Percentiles rank a stretch among this genome's conserved stretches.
Evolutionary conservation across 2,888 invertebrate species (phyloP).

Genomic region (Leptothorax acervorum): DNA sequence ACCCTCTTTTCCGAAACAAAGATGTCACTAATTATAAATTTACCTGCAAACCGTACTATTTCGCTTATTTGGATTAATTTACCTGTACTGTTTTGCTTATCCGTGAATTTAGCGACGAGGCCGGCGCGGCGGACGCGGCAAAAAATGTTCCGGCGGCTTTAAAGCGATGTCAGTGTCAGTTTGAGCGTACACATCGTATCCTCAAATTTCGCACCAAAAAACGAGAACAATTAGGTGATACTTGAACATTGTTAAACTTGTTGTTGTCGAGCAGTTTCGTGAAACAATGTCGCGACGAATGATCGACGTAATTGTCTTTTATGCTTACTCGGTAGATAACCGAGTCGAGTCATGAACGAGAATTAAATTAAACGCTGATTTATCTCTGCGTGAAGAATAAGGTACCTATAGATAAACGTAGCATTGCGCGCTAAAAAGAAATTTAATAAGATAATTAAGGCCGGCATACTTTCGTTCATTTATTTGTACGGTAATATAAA

Average conservation of each 20-base stretch:
- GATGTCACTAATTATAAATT: not conserved
- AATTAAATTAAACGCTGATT: not conserved
- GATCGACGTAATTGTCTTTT: not conserved
- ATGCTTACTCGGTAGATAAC: not conserved
- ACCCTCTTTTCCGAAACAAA: not conserved
- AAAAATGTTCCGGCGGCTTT: no score
- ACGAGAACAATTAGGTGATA: not conserved
- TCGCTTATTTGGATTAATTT: not conserved
- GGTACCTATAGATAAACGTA: not conserved
- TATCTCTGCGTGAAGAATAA: not conserved
- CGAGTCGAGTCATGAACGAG: not conserved
- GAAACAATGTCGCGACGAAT: not conserved
- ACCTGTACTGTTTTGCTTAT: not conserved
- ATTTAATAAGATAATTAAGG: not conserved
- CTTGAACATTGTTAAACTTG: constrained; percentile 21
- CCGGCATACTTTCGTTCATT: not conserved
- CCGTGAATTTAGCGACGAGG: not conserved
- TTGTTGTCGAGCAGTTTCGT: not conserved
- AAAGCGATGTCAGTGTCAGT: not conserved
- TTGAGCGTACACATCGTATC: not conserved
- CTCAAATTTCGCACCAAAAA: not conserved
- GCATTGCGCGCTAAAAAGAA: not conserved
- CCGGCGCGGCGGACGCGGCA: not conserved
- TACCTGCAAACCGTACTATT: not conserved
- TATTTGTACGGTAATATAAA: not conserved